phyloP scores from a whole-genome alignment of 2,888 invertebrate genomes.

The Drosophila eohydei region DNA sequence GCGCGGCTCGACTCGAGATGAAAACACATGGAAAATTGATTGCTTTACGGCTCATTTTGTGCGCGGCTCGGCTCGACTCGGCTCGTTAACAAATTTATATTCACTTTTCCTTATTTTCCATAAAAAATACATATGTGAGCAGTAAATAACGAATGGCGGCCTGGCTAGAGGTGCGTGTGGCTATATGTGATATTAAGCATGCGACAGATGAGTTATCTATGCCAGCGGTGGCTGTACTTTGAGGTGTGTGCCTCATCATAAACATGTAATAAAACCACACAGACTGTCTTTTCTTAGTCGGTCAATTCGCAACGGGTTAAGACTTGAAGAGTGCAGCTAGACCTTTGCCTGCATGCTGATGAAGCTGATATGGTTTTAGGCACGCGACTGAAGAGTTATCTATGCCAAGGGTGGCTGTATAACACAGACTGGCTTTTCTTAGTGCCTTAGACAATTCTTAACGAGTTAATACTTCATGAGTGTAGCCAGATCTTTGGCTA shows the following conservation, averaged over 20 bases:
- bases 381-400: too few species aligned
- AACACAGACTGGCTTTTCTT: too few species aligned
- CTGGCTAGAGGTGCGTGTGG: not conserved
- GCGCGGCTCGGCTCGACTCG: conserved; percentile 29
- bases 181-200: not conserved
- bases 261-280: not conserved
- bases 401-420: too few species aligned
- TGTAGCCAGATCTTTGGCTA: too few species aligned
- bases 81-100: conserved; percentile 71
- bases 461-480: too few species aligned
- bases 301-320: not conserved
- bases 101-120: conserved; percentile 40
- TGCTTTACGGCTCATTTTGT: conserved; percentile 80
- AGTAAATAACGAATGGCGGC: not conserved
- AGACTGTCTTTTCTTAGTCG: not conserved
- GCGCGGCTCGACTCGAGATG: conserved; percentile 30
- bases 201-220: not conserved
- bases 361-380: too few species aligned
- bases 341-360: too few species aligned
- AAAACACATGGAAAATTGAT: conserved; percentile 78
- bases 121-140: conserved; percentile 38
- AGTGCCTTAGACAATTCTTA: too few species aligned
- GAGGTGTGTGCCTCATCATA: not conserved
- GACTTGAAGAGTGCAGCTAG: too few species aligned
- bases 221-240: not conserved